Conservation (phyloP, 1,140 invertebrate genomes). For the Chironomus tepperi region DNA sequence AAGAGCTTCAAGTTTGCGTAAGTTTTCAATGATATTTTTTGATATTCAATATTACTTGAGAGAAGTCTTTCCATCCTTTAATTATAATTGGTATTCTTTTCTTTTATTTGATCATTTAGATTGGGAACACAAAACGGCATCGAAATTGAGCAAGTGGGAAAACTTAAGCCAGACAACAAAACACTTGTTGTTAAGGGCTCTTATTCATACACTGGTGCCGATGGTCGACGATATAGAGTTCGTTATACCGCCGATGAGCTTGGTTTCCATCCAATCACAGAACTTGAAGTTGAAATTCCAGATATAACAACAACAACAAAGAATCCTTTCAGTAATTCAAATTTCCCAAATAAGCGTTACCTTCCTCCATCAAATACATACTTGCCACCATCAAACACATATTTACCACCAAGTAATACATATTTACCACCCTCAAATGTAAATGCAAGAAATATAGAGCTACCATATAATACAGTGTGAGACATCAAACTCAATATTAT, state of each 20-base stretch:
- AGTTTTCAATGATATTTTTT: neutral
- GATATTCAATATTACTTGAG: no score
- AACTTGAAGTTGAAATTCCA: slow-evolving; percentile 38
- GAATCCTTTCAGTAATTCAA: slow-evolving; percentile 35
- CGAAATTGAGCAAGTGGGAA: slow-evolving; percentile 37
- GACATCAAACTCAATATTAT: neutral
- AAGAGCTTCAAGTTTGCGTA: slow-evolving; percentile 12
- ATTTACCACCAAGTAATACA: slow-evolving; percentile 22
- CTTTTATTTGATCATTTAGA: slow-evolving; percentile 26
- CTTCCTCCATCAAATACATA: slow-evolving; percentile 19
- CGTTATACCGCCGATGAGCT: slow-evolving; percentile 39
- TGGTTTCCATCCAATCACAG: slow-evolving; percentile 39
- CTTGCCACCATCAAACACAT: neutral
- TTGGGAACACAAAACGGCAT: slow-evolving; percentile 40
- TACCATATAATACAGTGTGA: slow-evolving; percentile 22
- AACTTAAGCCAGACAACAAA: slow-evolving; percentile 37
- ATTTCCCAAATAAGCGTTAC: slow-evolving; percentile 23
- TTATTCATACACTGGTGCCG: slow-evolving; percentile 51
- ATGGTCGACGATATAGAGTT: slow-evolving; percentile 49
- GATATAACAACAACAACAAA: slow-evolving; percentile 36
- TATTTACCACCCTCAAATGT: slow-evolving; percentile 23
- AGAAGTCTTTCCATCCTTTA: neutral
- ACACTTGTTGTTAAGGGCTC: slow-evolving; percentile 49
- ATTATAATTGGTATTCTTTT: neutral
- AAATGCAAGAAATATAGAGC: slow-evolving; percentile 16